Conservation (phyloP, 2,113 vertebrate species). For the Eira barbara region DNA sequence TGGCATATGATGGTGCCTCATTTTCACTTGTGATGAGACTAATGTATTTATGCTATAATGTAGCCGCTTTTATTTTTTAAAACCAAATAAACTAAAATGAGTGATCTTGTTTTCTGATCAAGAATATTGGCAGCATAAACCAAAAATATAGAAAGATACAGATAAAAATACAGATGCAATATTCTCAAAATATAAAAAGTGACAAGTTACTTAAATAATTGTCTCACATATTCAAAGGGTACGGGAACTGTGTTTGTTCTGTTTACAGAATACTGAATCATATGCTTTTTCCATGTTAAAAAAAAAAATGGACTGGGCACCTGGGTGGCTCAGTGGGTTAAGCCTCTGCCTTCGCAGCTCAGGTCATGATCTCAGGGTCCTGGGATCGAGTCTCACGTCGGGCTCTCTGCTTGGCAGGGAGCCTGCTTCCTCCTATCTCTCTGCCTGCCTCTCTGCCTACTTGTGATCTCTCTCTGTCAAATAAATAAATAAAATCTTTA, state of each 20-base stretch:
- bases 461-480: no score
- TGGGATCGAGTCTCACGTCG: no score
- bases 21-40: slow-evolving; percentile 41
- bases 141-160: slow-evolving; percentile 37
- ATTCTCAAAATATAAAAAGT: slow-evolving; percentile 54
- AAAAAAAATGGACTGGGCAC: no score
- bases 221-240: slow-evolving; percentile 22
- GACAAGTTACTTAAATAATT: slow-evolving; percentile 59
- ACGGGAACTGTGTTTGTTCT: neutral
- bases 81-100: slow-evolving; percentile 59
- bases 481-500: no score
- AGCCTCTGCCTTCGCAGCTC: no score
- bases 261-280: neutral
- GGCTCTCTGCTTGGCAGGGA: no score
- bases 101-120: slow-evolving; percentile 28
- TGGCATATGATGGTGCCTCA: neutral
- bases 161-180: slow-evolving; percentile 48
- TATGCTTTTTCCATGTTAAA: neutral
- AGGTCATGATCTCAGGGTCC: no score
- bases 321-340: no score
- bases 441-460: no score
- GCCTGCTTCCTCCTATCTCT: no score
- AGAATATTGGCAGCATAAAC: slow-evolving; percentile 57
- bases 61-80: slow-evolving; percentile 51
- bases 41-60: slow-evolving; percentile 40